Percentiles rank a stretch among this genome's conserved stretches.
Evolutionary conservation across 1,140 invertebrate genomes (phyloP).

Genomic region (Trichonephila inaurata): DNA sequence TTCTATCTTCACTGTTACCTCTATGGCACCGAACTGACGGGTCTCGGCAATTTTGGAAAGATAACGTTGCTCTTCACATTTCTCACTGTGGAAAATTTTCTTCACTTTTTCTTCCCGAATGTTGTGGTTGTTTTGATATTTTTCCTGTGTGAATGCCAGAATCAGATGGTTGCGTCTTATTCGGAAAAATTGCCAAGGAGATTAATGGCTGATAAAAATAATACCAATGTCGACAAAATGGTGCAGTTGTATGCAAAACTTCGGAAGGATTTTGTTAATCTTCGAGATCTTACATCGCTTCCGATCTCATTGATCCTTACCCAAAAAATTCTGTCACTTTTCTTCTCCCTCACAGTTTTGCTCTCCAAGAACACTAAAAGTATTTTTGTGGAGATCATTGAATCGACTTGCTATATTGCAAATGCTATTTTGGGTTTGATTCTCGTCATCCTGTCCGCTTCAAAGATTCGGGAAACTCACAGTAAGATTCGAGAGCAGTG

Average conservation of each 20-base stretch:
- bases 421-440: conserved; percentile 25
- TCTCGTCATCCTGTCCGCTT: conserved; percentile 6
- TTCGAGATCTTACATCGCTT: not conserved
- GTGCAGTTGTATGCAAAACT: not conserved
- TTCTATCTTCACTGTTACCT: not conserved
- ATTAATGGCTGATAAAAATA: not conserved
- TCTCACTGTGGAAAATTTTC: conserved; percentile 16
- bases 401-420: not conserved
- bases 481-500: not conserved
- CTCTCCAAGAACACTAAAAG: not conserved
- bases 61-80: not conserved
- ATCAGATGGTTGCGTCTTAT: not conserved
- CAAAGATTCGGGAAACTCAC: conserved; percentile 8
- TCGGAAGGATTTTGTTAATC: not conserved
- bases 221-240: not conserved
- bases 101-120: conserved; percentile 38
- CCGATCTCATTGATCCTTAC: not conserved
- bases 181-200: not conserved
- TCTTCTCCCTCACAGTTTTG: not conserved
- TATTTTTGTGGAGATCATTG: not conserved
- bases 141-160: not conserved
- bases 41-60: not conserved
- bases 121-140: conserved; percentile 13
- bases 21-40: not conserved
- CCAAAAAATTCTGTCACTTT: not conserved